Evolutionary conservation across 1,140 invertebrate species (phyloP).

Genomic region (Bombus waltoni): DNA sequence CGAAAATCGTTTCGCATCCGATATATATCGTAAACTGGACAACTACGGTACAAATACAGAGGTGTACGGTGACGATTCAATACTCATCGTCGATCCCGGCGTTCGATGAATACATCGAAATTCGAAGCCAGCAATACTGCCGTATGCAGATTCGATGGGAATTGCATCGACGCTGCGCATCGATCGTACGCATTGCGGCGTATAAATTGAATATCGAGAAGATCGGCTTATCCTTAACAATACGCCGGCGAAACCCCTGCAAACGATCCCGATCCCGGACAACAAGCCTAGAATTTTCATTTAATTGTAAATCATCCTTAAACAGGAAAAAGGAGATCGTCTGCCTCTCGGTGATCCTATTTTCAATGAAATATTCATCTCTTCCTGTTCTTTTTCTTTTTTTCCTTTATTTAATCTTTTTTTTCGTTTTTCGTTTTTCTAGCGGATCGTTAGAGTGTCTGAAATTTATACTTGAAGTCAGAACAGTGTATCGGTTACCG

Average conservation of each 20-base stretch:
- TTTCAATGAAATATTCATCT: not conserved
- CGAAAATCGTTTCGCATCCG: not conserved
- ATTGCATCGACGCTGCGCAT: constrained; percentile 66
- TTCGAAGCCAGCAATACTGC: constrained; percentile 63
- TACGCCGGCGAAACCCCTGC: constrained; percentile 40
- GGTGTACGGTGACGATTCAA: constrained; percentile 48
- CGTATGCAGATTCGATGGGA: constrained; percentile 70
- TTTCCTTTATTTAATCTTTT: too few relatives aligned
- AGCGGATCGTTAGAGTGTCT: not conserved
- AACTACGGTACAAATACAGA: constrained; percentile 52
- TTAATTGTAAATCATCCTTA: constrained; percentile 63
- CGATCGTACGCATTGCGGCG: constrained; percentile 68
- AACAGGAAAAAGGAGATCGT: not conserved
- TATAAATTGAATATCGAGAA: constrained; percentile 72
- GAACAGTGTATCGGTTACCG: constrained; percentile 4
- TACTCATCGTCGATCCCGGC: constrained; percentile 27
- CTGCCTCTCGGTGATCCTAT: not conserved
- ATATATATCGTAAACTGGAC: not conserved
- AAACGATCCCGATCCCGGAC: constrained; percentile 32
- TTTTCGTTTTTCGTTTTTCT: not conserved
- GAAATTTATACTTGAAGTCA: constrained; percentile 25
- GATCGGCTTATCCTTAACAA: constrained; percentile 72
- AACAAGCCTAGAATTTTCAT: constrained; percentile 55
- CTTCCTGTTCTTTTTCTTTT: not conserved
- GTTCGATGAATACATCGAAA: constrained; percentile 63